Evolutionary conservation across 2,113 vertebrate genomes (phyloP).

Genomic region (Oryzias javanicus): DNA sequence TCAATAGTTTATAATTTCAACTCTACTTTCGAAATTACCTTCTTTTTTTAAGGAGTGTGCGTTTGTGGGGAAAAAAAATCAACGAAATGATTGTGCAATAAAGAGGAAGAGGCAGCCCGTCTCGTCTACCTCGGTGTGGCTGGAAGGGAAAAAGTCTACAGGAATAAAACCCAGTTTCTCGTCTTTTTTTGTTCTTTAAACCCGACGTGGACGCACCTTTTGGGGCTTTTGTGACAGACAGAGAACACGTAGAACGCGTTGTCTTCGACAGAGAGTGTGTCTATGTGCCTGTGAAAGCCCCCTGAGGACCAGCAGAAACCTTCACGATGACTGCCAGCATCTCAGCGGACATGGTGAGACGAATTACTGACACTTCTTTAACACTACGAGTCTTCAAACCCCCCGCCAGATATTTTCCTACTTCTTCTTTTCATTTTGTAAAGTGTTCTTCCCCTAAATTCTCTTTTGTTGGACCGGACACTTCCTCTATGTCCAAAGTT

Average conservation of each 20-base stretch:
- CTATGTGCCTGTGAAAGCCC: conserved; percentile 34
- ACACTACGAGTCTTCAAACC: background rate
- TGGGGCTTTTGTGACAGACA: background rate
- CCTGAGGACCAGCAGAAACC: conserved; percentile 38
- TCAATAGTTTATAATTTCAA: conserved; percentile 30
- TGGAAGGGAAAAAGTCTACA: conserved; percentile 20
- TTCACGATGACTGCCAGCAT: conserved; percentile 75
- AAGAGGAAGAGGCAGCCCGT: conserved; percentile 48
- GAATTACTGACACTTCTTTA: background rate
- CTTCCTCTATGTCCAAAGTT: no score
- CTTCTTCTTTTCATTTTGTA: no score
- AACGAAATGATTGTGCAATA: conserved; percentile 66
- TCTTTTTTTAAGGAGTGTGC: conserved; percentile 2
- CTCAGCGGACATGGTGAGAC: conserved; percentile 77
- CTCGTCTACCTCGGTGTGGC: conserved; percentile 43
- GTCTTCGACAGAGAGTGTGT: conserved; percentile 2
- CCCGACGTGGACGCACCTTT: conserved; percentile 4
- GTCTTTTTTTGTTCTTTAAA: conserved; percentile 12
- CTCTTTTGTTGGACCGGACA: no score
- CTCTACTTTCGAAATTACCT: background rate
- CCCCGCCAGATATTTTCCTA: background rate
- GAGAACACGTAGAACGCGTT: conserved; percentile 18
- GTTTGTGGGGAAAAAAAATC: conserved; percentile 31
- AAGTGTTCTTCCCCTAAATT: background rate
- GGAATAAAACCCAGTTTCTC: conserved; percentile 16